A percentile compares a stretch with the other conserved stretches of the same genome.
phyloP scores from a whole-genome alignment of 2,113 vertebrate species.

The Pycnonotus jocosus region DNA sequence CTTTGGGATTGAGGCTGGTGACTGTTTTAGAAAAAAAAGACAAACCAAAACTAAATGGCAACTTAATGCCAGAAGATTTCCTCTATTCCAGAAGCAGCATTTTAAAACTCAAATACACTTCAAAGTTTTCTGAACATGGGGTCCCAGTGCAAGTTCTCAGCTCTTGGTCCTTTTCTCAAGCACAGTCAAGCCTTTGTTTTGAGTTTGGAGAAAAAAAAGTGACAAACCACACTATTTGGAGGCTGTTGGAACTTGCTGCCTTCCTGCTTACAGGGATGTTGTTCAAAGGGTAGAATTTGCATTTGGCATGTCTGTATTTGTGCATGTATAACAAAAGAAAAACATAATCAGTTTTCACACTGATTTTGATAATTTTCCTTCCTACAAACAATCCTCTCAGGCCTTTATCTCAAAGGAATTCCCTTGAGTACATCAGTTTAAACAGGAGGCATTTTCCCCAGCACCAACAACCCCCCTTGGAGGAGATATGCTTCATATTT shows the following conservation, averaged over 20 bases:
- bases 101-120: constrained; percentile 48
- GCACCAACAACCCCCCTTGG: neutral
- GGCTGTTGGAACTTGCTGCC: neutral
- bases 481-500: neutral
- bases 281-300: accelerated
- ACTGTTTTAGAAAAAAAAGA: neutral
- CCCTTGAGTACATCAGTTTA: accelerated
- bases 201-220: neutral
- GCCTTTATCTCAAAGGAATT: neutral
- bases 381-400: neutral
- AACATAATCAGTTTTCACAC: neutral
- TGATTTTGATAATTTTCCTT: neutral
- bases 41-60: neutral
- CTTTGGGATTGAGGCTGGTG: neutral
- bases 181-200: neutral
- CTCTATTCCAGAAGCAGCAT: constrained; percentile 45
- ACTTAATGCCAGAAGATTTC: neutral
- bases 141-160: neutral
- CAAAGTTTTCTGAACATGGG: neutral
- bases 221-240: neutral
- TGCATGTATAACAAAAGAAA: neutral
- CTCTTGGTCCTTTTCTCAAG: neutral
- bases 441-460: neutral
- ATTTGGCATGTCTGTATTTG: neutral
- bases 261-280: neutral